These are phyloP conservation scores for Felis catus DNA, from an alignment of 2,113 vertebrate species.

Conservation along the genomic window F.catus_Fca126_mat1.0 CM031419.1:162344001-162344500, in stretches of 20 bases:
- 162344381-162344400: conserved; percentile 63
- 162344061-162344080: conserved; percentile 95
- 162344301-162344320: conserved; percentile 67
- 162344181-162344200: conserved; percentile 98
- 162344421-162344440: conserved; percentile 77
- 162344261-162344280: conserved; percentile 67
- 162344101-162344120: conserved; percentile 94
- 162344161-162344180: conserved; percentile 98
- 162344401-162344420: conserved; percentile 66
- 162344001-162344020: conserved; percentile 98
- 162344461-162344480: conserved; percentile 68
- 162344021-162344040: conserved; percentile 98
- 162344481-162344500: conserved; percentile 71
- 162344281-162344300: conserved; percentile 76
- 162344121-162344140: conserved; percentile 99
- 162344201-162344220: conserved; percentile 95
- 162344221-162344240: conserved; percentile 84
- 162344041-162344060: conserved; percentile 98
- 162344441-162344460: conserved; percentile 71
- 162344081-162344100: conserved; percentile 91
- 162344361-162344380: conserved; percentile 62
- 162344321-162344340: conserved; percentile 59
- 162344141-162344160: conserved; percentile 99
- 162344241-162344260: conserved; percentile 74
- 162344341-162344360: conserved; percentile 68